phyloP scores from a whole-genome alignment of 2,888 invertebrate species.

The Unio pictorum region DNA sequence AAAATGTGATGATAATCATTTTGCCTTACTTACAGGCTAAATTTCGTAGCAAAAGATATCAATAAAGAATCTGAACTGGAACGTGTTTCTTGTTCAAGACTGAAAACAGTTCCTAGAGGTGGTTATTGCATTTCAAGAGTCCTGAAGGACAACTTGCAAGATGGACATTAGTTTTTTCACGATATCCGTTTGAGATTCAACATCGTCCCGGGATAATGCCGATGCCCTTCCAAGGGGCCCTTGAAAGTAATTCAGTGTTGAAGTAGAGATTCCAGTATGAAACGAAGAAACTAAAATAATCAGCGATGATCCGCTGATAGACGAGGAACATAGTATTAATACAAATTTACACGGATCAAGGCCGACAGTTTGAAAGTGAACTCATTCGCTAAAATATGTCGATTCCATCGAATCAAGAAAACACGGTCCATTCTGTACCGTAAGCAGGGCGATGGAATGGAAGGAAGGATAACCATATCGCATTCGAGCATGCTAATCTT shows the following conservation, averaged over 20 bases:
- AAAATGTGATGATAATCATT: too few species aligned
- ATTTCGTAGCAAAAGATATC: too few species aligned
- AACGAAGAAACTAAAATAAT: not conserved
- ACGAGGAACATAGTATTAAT: not conserved
- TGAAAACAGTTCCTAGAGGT: slow-evolving; percentile 34
- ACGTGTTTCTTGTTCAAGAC: slow-evolving; percentile 15
- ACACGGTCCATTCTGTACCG: slow-evolving; percentile 24
- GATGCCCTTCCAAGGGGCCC: slow-evolving; percentile 19
- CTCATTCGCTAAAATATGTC: slow-evolving; percentile 23
- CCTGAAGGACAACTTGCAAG: slow-evolving; percentile 16
- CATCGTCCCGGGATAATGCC: slow-evolving; percentile 28
- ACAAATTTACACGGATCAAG: slow-evolving; percentile 22
- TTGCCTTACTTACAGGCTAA: too few species aligned
- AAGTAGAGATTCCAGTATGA: not conserved
- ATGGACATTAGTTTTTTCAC: slow-evolving; percentile 13
- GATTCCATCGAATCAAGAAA: slow-evolving; percentile 16
- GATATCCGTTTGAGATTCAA: slow-evolving; percentile 8
- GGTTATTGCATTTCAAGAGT: slow-evolving; percentile 22
- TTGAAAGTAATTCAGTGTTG: slow-evolving; percentile 8
- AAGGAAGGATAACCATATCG: slow-evolving; percentile 2
- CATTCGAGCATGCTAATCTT: too few species aligned
- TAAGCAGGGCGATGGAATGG: slow-evolving; percentile 20
- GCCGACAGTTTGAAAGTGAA: slow-evolving; percentile 19
- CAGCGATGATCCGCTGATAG: not conserved
- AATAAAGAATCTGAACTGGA: slow-evolving; percentile 4